Evolutionary conservation across 2,113 vertebrate genomes (phyloP).

Genomic region (Pomatorhinus ruficollis): DNA sequence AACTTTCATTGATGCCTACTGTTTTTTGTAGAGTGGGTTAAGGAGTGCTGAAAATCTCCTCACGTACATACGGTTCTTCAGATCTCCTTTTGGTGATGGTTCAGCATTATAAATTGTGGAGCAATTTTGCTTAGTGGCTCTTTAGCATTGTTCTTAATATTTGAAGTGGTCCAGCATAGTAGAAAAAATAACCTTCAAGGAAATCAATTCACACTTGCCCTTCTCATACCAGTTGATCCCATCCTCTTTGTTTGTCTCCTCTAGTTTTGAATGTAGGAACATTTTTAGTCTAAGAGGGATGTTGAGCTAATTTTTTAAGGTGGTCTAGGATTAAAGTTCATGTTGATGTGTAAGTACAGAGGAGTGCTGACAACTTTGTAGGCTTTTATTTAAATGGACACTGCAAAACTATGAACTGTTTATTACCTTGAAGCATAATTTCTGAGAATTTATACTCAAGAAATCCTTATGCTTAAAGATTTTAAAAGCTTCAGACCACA

Average conservation of each 20-base stretch:
- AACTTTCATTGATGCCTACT: constrained; percentile 16
- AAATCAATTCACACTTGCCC: constrained; percentile 9
- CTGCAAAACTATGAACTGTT: not conserved
- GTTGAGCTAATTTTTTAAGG: not conserved
- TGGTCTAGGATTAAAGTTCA: not conserved
- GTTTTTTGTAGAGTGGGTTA: constrained; percentile 17
- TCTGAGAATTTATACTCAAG: not conserved
- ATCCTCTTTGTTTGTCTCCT: constrained; percentile 19
- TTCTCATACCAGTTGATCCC: not conserved
- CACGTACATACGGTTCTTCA: not conserved
- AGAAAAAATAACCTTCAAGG: constrained; percentile 13
- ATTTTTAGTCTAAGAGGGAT: not conserved
- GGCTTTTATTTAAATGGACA: not conserved
- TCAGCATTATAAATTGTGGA: not conserved
- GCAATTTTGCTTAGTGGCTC: constrained; percentile 1
- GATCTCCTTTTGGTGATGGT: not conserved
- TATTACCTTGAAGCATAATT: constrained; percentile 5
- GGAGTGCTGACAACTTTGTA: not conserved
- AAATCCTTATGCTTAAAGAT: not conserved
- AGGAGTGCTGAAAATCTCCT: constrained; percentile 20
- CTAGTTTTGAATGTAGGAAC: constrained; percentile 6
- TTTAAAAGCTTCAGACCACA: not conserved
- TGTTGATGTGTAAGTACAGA: not conserved
- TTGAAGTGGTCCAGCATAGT: constrained; percentile 22
- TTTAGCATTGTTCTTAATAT: constrained; percentile 29